Evolutionary conservation across 2,113 vertebrate species (phyloP), one percentile per base, ranked within the genome.

Genomic region (Leucopternis melanops): DNA sequence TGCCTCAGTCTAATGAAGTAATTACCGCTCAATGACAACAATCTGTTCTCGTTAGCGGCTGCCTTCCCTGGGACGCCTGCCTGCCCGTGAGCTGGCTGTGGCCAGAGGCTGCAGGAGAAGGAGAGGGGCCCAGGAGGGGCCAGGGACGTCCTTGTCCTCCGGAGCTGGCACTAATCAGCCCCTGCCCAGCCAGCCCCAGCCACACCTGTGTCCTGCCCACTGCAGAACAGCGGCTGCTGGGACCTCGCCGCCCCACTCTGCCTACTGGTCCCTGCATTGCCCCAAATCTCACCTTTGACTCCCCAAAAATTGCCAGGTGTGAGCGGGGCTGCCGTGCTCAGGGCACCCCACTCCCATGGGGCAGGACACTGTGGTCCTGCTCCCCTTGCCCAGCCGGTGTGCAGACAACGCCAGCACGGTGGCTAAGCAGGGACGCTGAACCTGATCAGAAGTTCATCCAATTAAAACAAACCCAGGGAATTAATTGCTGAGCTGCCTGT

Each of bases 11-110:
- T 95, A 97, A 95, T 95, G 95, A 97, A 96, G 95, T 97, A 96
- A 97, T 97, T 97, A 97, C 94, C 2, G 32, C 94, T 96, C 97
- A 95, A 92, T 96, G 95, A 94, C 95, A 97, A 97, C 96, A 95
- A 96, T 95, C 97, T 97, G 97, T 96, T 94, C 96, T 97, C 54
- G 32, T 96, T 97, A 97, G 86, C 18, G 1, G 86, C 94, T 92
- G 94, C 88, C 83, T 94, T 92, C 94, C 89, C 91, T 61, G 74
- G 89, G 93, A 87, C 3, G 5, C 52, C 21, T 0, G 32, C 83
- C 72, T 88, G 86, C 90, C 90, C 10, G 7, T 1, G 9, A 93
- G 65, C 87, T 93, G 88, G 62, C 81, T 32, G 10, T 0, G 17
- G 62, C 44, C 59, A 65, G 27, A 57, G 59, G 89, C 67, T 85